Evolutionary conservation across 92 coral and sea anemone genomes (phyloP).

Genomic region (Plumapathes pennacea): DNA sequence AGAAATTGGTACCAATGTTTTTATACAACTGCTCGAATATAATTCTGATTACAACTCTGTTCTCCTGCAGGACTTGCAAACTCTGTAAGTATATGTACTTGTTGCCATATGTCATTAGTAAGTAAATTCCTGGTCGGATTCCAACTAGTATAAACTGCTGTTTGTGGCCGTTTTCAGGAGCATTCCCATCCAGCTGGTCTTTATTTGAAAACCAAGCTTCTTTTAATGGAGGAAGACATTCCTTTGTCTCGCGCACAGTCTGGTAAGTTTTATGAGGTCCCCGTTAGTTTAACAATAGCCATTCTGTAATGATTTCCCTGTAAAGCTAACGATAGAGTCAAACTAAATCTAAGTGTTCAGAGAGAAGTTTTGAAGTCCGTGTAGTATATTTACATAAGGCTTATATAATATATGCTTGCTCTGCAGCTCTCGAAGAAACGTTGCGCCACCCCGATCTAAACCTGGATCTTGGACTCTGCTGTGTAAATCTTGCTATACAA

Average conservation of each 20-base stretch:
- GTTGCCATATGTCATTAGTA: not conserved
- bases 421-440: conserved; percentile 81
- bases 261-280: too few species aligned
- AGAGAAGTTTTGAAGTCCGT: too few species aligned
- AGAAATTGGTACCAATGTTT: too few species aligned
- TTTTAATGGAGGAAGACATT: conserved; percentile 55
- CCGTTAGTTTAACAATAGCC: too few species aligned
- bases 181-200: conserved; percentile 95
- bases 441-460: conserved; percentile 83
- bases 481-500: conserved; percentile 72
- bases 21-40: too few species aligned
- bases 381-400: too few species aligned
- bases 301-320: too few species aligned
- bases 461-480: conserved; percentile 75
- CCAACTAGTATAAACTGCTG: not conserved
- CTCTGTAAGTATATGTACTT: conserved; percentile 73
- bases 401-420: too few species aligned
- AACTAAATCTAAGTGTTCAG: too few species aligned
- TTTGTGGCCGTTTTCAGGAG: conserved; percentile 47
- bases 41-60: not conserved
- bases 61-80: conserved; percentile 85
- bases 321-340: too few species aligned
- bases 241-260: conserved; percentile 64
- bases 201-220: conserved; percentile 83
- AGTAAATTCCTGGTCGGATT: not conserved